Percentiles rank a stretch among this genome's conserved stretches.
Evolutionary conservation across 92 coral and sea anemone species (phyloP).

Genomic region (Actinostola sp.): DNA sequence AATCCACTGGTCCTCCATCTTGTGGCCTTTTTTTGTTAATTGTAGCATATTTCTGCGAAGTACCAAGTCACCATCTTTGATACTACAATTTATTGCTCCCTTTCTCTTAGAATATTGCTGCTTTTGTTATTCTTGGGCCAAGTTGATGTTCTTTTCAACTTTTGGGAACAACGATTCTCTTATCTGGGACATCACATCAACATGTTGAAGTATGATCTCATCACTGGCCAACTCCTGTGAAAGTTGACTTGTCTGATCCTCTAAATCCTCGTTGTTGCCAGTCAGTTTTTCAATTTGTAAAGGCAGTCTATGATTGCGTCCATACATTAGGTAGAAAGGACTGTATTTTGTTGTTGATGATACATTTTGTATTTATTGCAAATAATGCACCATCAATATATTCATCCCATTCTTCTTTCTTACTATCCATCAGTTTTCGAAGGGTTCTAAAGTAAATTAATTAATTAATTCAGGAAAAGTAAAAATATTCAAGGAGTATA

Average conservation of each 20-base stretch:
- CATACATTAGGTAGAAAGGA: slow-evolving; percentile 58
- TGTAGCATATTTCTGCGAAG: slow-evolving; percentile 28
- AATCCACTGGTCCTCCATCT: slow-evolving; percentile 38
- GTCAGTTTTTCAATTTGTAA: slow-evolving; percentile 49
- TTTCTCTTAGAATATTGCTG: slow-evolving; percentile 41
- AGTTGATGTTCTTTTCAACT: slow-evolving; percentile 35
- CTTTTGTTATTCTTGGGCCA: slow-evolving; percentile 67
- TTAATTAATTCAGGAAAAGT: no score
- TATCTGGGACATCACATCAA: slow-evolving; percentile 20
- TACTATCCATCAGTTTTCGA: slow-evolving; percentile 50
- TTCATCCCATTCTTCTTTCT: slow-evolving; percentile 60
- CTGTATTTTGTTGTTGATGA: slow-evolving; percentile 61
- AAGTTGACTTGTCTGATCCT: background rate
- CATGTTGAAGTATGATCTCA: background rate
- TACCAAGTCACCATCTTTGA: slow-evolving; percentile 13
- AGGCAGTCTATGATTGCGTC: slow-evolving; percentile 52
- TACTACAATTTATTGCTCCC: slow-evolving; percentile 11
- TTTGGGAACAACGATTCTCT: slow-evolving; percentile 44
- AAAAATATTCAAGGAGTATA: no score
- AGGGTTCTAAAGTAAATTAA: no score
- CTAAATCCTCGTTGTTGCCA: background rate
- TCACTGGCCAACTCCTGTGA: no score
- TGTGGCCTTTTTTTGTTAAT: slow-evolving; percentile 28
- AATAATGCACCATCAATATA: slow-evolving; percentile 61
- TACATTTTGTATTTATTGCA: slow-evolving; percentile 58